phyloP scores from a whole-genome alignment of 2,797 vertebrate genomes.

The Propithecus perrieri region DNA sequence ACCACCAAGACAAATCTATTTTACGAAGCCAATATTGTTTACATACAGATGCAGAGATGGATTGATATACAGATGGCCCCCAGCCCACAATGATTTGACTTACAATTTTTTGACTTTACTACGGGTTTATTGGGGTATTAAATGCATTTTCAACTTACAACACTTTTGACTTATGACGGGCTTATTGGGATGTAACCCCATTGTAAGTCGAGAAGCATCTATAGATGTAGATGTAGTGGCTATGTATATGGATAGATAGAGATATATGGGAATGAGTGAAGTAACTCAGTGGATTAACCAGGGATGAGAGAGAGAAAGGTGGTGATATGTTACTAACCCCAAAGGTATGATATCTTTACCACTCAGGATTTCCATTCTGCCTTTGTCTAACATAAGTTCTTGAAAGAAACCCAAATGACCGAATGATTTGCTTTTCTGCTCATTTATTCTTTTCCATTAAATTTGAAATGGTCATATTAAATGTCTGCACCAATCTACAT shows the following conservation, averaged over 20 bases:
- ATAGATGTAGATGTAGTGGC: background rate
- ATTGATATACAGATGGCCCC: background rate
- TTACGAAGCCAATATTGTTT: background rate
- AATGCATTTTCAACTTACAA: background rate
- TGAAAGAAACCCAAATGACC: conserved; percentile 21
- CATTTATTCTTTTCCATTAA: background rate
- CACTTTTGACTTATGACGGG: background rate
- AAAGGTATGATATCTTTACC: background rate
- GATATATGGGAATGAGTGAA: background rate
- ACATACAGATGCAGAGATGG: background rate
- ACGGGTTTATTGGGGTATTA: background rate
- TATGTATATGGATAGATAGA: background rate
- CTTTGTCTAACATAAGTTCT: background rate
- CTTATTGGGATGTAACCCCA: background rate
- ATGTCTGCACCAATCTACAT: background rate
- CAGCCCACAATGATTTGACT: background rate
- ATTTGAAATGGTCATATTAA: conserved; percentile 10
- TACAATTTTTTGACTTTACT: background rate
- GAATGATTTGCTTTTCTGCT: background rate
- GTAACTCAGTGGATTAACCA: background rate
- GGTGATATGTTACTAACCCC: background rate
- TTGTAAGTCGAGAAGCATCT: background rate
- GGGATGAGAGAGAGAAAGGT: background rate
- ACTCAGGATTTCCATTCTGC: background rate
- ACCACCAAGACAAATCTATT: background rate